phyloP scores from a whole-genome alignment of 2,888 invertebrate species.

The Corbicula japonica region DNA sequence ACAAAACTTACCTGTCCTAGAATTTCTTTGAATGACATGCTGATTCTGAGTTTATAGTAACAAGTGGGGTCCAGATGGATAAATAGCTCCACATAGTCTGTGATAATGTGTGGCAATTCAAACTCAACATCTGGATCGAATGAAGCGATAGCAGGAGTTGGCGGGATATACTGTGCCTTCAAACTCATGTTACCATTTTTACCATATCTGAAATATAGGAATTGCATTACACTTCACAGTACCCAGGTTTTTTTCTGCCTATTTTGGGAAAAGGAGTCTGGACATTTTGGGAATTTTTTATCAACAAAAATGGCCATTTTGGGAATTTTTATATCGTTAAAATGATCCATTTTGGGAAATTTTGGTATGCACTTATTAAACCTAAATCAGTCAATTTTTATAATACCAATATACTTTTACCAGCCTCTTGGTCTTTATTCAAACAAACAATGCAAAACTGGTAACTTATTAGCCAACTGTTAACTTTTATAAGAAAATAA shows the following conservation, averaged over 20 bases:
- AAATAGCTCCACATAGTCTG: slow-evolving; percentile 77
- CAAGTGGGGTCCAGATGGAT: slow-evolving; percentile 84
- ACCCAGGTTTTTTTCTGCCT: no score
- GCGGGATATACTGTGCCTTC: slow-evolving; percentile 75
- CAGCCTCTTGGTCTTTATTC: no score
- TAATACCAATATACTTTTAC: no score
- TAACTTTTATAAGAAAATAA: no score
- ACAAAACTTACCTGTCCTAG: slow-evolving; percentile 81
- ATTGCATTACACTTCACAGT: not conserved
- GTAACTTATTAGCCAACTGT: no score
- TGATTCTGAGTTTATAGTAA: slow-evolving; percentile 77
- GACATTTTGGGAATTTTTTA: no score
- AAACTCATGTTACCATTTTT: slow-evolving; percentile 71
- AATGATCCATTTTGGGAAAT: no score
- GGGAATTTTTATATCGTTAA: no score
- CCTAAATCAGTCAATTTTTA: not conserved
- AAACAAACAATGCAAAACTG: no score
- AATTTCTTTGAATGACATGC: slow-evolving; percentile 72
- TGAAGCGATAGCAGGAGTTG: slow-evolving; percentile 54
- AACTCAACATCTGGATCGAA: slow-evolving; percentile 69
- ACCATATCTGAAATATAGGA: slow-evolving; percentile 71
- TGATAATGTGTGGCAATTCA: slow-evolving; percentile 45
- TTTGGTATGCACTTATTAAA: no score
- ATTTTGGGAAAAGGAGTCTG: no score
- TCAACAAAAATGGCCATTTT: no score